phyloP scores from a whole-genome alignment of 2,113 vertebrate species.

The Siniperca knerii region DNA sequence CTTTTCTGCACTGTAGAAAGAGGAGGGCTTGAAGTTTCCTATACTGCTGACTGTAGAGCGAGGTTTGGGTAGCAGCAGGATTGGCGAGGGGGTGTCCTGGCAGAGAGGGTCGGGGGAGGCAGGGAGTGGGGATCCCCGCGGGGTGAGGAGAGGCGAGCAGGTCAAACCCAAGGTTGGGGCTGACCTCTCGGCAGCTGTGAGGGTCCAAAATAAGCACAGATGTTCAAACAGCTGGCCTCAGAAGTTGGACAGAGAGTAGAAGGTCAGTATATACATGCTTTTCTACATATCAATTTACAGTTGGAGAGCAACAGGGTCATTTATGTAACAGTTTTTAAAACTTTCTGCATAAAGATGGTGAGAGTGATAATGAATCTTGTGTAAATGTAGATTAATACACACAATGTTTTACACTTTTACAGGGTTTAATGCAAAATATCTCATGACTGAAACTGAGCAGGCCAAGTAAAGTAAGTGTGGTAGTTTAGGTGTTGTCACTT shows the following conservation, averaged over 20 bases:
- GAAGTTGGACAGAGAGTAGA: conserved; percentile 42
- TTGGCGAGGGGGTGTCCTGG: conserved; percentile 60
- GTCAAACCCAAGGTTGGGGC: conserved; percentile 55
- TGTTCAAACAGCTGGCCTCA: conserved; percentile 77
- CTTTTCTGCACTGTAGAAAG: conserved; percentile 55
- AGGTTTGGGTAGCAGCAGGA: conserved; percentile 65
- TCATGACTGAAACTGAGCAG: not conserved
- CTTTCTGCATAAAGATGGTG: not conserved
- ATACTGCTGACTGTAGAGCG: conserved; percentile 52
- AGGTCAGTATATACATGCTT: conserved; percentile 68
- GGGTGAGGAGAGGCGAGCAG: conserved; percentile 72
- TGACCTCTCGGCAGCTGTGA: conserved; percentile 73
- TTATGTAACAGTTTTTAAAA: conserved; percentile 41
- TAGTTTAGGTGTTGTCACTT: no score
- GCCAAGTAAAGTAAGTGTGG: not conserved
- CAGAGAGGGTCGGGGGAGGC: conserved; percentile 61
- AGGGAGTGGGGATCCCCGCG: conserved; percentile 68
- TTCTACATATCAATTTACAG: conserved; percentile 59
- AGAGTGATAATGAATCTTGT: not conserved
- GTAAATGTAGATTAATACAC: not conserved
- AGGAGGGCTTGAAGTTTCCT: conserved; percentile 42
- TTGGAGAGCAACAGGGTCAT: conserved; percentile 35
- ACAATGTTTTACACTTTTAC: not conserved
- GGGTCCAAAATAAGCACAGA: conserved; percentile 76
- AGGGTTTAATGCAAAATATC: not conserved